Percentiles rank a stretch among this genome's conserved stretches.
These are phyloP conservation scores for Antechinus stuartii DNA, from an alignment of 2,113 vertebrate species.

Conservation along the genomic window DNA sequence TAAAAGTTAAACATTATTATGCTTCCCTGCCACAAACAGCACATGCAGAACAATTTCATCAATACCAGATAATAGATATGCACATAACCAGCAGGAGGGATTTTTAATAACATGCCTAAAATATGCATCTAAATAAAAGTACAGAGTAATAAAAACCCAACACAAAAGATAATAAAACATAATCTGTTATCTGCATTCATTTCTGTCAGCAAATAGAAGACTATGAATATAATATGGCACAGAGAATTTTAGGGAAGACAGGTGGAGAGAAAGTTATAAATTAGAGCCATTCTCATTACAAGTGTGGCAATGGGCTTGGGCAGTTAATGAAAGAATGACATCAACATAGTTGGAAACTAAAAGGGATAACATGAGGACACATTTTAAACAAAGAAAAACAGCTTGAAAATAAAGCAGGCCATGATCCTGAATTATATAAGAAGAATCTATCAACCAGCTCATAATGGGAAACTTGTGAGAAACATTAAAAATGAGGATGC, in stretches of 20 bases:
- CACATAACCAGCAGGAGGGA: slow-evolving; percentile 73
- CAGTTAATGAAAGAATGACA: slow-evolving; percentile 62
- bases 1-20: slow-evolving; percentile 61
- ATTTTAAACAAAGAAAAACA: slow-evolving; percentile 63
- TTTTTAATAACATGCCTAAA: slow-evolving; percentile 82
- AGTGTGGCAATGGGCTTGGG: slow-evolving; percentile 27
- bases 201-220: slow-evolving; percentile 80
- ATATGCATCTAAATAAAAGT: slow-evolving; percentile 69
- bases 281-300: slow-evolving; percentile 62
- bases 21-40: slow-evolving; percentile 57
- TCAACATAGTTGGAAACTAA: slow-evolving; percentile 1
- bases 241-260: slow-evolving; percentile 70
- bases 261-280: slow-evolving; percentile 62
- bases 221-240: slow-evolving; percentile 64
- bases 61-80: slow-evolving; percentile 65
- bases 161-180: slow-evolving; percentile 81
- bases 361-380: slow-evolving; percentile 62
- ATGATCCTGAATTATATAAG: background rate
- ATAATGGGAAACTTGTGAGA: background rate
- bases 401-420: slow-evolving; percentile 50
- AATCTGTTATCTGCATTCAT: slow-evolving; percentile 76
- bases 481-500: background rate
- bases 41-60: slow-evolving; percentile 70
- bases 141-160: slow-evolving; percentile 73
- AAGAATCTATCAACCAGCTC: background rate